Percentiles rank a stretch among this genome's conserved stretches.
phyloP scores from a whole-genome alignment of 1,140 invertebrate species.

The Bombus pascuorum region DNA sequence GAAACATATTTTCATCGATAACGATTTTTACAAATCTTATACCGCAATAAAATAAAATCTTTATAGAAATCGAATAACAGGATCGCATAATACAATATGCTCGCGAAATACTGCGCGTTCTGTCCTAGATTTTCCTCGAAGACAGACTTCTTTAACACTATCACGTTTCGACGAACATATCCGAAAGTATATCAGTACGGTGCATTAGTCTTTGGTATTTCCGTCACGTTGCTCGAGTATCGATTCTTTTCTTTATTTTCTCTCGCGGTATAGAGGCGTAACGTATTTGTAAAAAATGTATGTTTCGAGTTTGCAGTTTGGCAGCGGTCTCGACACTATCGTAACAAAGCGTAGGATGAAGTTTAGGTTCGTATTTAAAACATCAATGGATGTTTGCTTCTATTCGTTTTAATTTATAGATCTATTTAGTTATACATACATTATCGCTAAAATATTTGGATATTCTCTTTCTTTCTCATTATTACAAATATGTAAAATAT shows the following conservation, averaged over 20 bases:
- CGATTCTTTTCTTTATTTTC: background rate
- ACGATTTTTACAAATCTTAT: background rate
- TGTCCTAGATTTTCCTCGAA: background rate
- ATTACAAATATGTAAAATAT: too few species aligned
- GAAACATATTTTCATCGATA: background rate
- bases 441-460: too few species aligned
- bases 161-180: background rate
- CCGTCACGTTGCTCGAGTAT: constrained; percentile 5
- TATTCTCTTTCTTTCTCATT: too few species aligned
- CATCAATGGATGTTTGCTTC: background rate
- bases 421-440: too few species aligned
- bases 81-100: too few species aligned
- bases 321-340: too few species aligned
- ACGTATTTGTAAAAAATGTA: constrained; percentile 25
- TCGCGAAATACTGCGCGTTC: background rate
- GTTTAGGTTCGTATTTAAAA: background rate
- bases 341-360: background rate
- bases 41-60: background rate
- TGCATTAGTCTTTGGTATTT: background rate
- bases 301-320: background rate
- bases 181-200: background rate
- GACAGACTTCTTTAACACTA: background rate
- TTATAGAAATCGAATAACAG: too few species aligned
- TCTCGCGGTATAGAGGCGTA: background rate
- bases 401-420: too few species aligned